Percentiles rank a stretch among this genome's conserved stretches.
These are phyloP conservation scores for Synanthedon myopaeformis DNA, from an alignment of 2,888 invertebrate genomes.

Conservation along the genomic window DNA sequence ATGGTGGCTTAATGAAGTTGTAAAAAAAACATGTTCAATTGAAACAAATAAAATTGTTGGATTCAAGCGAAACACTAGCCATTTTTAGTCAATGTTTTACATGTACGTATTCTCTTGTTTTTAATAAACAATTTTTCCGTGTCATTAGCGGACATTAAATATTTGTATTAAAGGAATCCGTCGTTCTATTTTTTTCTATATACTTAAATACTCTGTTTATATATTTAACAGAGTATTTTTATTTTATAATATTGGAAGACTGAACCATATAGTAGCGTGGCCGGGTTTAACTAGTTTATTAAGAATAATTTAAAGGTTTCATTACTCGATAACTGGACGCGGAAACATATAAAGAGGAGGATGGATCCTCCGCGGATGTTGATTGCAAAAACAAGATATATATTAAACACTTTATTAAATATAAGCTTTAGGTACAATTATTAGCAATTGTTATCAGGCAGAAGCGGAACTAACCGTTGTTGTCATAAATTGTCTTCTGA, in stretches of 20 bases:
- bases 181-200: no score
- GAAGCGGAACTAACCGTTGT: slow-evolving; percentile 33
- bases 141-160: no score
- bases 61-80: not conserved
- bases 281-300: no score
- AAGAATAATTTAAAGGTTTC: no score
- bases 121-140: no score
- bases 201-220: no score
- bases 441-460: slow-evolving; percentile 6
- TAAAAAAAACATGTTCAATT: slow-evolving; percentile 6
- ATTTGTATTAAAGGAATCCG: no score
- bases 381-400: not conserved
- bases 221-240: no score
- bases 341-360: not conserved
- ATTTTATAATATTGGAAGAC: no score
- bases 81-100: not conserved
- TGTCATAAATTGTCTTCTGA: slow-evolving; percentile 23
- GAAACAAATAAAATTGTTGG: slow-evolving; percentile 2
- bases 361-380: not conserved
- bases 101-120: no score
- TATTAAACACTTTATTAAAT: not conserved
- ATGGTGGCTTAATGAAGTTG: slow-evolving; percentile 4
- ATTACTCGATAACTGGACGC: no score
- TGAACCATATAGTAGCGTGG: no score
- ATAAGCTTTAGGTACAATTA: not conserved